Evolutionary conservation across 2,797 vertebrate genomes (phyloP).

Genomic region (Emydoidea blandingii): DNA sequence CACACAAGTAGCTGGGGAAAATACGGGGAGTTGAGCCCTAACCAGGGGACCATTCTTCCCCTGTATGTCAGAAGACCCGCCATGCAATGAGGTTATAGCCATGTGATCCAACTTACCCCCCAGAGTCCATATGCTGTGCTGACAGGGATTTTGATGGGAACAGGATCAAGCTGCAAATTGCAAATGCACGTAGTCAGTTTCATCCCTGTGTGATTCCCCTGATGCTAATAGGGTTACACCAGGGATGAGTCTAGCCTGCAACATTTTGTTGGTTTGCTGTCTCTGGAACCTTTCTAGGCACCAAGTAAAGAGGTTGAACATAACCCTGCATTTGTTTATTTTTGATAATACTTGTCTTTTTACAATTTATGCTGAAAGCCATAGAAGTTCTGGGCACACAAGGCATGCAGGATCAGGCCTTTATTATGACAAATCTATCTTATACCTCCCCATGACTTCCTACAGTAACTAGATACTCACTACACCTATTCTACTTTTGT

Average conservation of each 20-base stretch:
- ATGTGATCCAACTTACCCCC: background rate
- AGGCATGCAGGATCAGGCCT: background rate
- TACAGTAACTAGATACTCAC: background rate
- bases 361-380: background rate
- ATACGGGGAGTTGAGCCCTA: background rate
- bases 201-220: background rate
- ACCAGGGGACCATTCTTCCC: no score
- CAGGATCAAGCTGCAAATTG: background rate
- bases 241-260: background rate
- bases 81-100: background rate
- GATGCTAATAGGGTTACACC: background rate
- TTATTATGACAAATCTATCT: background rate
- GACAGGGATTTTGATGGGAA: background rate
- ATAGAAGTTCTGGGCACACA: background rate
- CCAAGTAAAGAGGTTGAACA: background rate
- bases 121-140: background rate
- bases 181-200: background rate
- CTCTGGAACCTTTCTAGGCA: background rate
- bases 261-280: background rate
- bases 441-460: slow-evolving; percentile 50
- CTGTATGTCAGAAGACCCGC: background rate
- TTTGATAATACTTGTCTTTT: background rate
- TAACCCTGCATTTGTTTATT: background rate
- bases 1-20: background rate
- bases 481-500: slow-evolving; percentile 56